Base-by-base conservation (phyloP, 2,888 invertebrate species). In the Oconnorella tubifera region DNA sequence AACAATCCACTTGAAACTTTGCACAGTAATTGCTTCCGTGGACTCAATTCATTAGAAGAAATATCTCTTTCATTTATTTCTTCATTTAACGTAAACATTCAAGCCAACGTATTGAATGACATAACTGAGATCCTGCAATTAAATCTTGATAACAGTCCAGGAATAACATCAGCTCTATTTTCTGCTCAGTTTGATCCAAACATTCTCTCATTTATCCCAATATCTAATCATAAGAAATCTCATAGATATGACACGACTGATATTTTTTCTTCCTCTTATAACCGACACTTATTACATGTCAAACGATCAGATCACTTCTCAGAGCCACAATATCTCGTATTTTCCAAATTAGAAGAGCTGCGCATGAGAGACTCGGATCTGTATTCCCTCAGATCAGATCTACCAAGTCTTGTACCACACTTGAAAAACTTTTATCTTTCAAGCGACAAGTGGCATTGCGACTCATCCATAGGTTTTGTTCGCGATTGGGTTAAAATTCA, bases 361-460 rank as follows among this genome's bases (percentile, higher is more conserved):
- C 68, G 68, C 62, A 65, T 70, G 63, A 62, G 64, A 32, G 67
- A 68, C 32, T 63, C 68, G 2, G 70, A 68, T 28, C 50, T 72
- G 33, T 63, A 63, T 2, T 50, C 50, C 3, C 31, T 72, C 2
- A 33, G 63, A 10, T 28, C 48, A 3, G 65, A 64, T 33, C 64
- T 67, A 28, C 57, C 62, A 2, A 25, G 29, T 1, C 55, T 51
- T 23, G 63, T 71, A 33, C 64, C 67, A 3, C 48, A 63, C 25
- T 59, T 71, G 29, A 56, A 33, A 23, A 59, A 53, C 53, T 40
- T 71, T 14, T 67, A 66, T 6, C 27, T 71, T 6, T 56, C 68
- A 2, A 66, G 66, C 62, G 57, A 56, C 23, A 28, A 64, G 27
- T 72, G 72, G 72, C 70, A 69, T 57, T 72, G 72, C 33, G 72